These are phyloP conservation scores for Drosophila cognata DNA, from an alignment of 2,888 invertebrate species.

Conservation along the genomic window DNA sequence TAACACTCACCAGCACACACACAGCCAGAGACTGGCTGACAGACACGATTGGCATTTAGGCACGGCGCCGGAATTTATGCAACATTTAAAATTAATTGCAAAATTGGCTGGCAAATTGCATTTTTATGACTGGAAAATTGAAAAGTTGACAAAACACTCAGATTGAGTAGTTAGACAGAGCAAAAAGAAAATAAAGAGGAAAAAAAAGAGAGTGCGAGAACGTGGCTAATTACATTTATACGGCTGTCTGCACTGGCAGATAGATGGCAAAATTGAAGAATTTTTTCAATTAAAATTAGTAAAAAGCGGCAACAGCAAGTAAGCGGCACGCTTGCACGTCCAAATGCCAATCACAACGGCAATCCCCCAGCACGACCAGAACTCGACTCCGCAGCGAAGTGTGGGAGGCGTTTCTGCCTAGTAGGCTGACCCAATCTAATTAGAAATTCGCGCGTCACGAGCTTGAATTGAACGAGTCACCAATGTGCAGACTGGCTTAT, in stretches of 20 bases:
- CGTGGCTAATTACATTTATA: conserved; percentile 73
- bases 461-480: conserved; percentile 64
- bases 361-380: conserved; percentile 23
- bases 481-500: conserved; percentile 43
- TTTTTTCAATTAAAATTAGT: conserved; percentile 77
- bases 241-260: conserved; percentile 62
- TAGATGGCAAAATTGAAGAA: conserved; percentile 78
- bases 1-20: conserved; percentile 9
- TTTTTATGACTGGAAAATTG: conserved; percentile 75
- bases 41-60: conserved; percentile 53
- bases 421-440: conserved; percentile 71
- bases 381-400: conserved; percentile 14
- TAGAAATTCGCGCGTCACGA: conserved; percentile 80
- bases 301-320: conserved; percentile 36
- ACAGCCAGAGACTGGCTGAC: background rate
- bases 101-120: conserved; percentile 75
- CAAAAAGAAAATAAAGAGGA: background rate
- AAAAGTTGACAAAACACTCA: conserved; percentile 68
- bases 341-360: conserved; percentile 69
- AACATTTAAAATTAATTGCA: conserved; percentile 71
- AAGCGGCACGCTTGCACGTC: conserved; percentile 30
- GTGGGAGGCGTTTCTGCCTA: conserved; percentile 31
- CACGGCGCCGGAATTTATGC: conserved; percentile 59
- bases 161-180: conserved; percentile 20
- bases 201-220: conserved; percentile 4